Conservation (phyloP, 1,140 invertebrate genomes). For the Cephus cinctus region DNA sequence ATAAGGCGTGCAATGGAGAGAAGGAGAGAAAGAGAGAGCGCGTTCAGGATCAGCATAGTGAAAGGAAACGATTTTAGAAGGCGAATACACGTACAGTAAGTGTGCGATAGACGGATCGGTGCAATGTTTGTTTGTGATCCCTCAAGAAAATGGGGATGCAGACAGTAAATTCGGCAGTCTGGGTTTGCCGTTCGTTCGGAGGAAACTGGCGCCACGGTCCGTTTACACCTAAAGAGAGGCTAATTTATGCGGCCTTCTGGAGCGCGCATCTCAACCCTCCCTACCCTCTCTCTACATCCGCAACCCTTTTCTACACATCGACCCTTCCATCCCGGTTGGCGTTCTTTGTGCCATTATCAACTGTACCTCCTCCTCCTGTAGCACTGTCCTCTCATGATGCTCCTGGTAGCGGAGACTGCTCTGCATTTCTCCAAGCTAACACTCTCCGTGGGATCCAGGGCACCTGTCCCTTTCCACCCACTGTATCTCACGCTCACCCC, state of each 20-base stretch:
- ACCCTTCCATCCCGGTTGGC: background rate
- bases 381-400: background rate
- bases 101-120: background rate
- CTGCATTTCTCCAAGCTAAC: background rate
- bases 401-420: background rate
- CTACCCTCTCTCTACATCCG: background rate
- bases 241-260: constrained; percentile 1
- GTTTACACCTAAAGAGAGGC: background rate
- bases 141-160: no score
- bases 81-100: background rate
- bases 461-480: constrained; percentile 20
- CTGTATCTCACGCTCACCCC: constrained; percentile 4
- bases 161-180: no score
- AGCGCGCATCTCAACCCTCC: background rate
- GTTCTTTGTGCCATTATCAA: background rate
- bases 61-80: no score
- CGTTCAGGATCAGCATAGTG: no score
- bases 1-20: no score
- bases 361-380: background rate
- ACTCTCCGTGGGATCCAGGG: constrained; percentile 24
- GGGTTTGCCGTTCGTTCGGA: no score
- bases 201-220: background rate
- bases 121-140: no score
- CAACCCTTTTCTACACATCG: background rate
- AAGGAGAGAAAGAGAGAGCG: no score